A percentile compares a stretch with the other conserved stretches of the same genome.
phyloP scores from a whole-genome alignment of 2,113 vertebrate species.

The Pagrus major region DNA sequence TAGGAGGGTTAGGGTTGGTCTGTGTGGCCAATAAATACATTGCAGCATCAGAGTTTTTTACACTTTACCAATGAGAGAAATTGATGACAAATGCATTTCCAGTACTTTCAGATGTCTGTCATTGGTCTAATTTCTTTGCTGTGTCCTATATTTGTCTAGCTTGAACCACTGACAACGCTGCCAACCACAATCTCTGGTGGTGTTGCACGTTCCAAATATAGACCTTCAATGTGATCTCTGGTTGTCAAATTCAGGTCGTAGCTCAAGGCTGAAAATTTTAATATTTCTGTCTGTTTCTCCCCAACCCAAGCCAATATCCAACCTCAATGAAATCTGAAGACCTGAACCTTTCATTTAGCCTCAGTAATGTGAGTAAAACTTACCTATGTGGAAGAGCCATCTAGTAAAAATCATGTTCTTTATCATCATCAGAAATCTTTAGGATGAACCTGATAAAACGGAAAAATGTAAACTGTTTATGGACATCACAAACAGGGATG shows the following conservation, averaged over 20 bases:
- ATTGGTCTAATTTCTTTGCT: too few relatives aligned
- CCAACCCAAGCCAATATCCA: neutral
- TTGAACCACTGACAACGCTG: too few relatives aligned
- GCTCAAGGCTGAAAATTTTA: neutral
- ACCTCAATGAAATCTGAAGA: neutral
- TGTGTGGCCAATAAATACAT: too few relatives aligned
- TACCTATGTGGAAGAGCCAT: neutral
- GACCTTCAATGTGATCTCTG: too few relatives aligned
- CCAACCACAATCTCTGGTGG: too few relatives aligned
- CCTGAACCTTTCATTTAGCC: neutral
- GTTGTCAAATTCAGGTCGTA: neutral
- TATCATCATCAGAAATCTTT: neutral
- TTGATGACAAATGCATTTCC: too few relatives aligned
- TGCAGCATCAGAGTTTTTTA: too few relatives aligned
- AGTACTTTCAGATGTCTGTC: too few relatives aligned
- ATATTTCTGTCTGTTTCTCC: neutral
- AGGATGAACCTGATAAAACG: neutral
- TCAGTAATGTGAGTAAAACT: neutral
- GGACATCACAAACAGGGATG: neutral
- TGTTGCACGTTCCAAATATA: too few relatives aligned
- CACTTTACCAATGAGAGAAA: too few relatives aligned
- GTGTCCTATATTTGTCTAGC: too few relatives aligned
- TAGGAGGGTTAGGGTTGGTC: too few relatives aligned
- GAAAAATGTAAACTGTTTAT: neutral
- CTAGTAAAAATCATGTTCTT: neutral